Percentiles rank a stretch among this genome's conserved stretches.
Evolutionary conservation across 2,888 invertebrate genomes (phyloP).

Genomic region (Himalopsyche anomala): DNA sequence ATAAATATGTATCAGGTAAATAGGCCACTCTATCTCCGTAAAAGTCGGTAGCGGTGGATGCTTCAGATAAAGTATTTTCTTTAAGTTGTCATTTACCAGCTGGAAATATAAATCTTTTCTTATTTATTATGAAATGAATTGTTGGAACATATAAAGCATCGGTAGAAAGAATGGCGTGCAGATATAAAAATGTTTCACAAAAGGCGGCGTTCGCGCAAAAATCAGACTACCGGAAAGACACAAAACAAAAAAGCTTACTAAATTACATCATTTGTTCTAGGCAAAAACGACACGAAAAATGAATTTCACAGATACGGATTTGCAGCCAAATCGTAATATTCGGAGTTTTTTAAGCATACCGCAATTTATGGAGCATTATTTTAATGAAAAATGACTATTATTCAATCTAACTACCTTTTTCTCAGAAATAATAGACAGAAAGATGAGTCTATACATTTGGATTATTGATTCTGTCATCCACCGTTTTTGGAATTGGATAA

Average conservation of each 20-base stretch:
- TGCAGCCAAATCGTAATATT: background rate
- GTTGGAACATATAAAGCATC: background rate
- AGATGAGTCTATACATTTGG: too few relatives aligned
- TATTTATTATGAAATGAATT: constrained; percentile 41
- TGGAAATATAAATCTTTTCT: constrained; percentile 31
- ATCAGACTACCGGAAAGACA: constrained; percentile 7
- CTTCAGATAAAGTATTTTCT: background rate
- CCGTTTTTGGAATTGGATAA: too few relatives aligned
- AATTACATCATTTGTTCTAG: constrained; percentile 40
- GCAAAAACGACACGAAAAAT: constrained; percentile 14
- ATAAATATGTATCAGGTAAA: constrained; percentile 37
- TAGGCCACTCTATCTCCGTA: background rate
- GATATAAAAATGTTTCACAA: constrained; percentile 5
- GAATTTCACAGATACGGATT: background rate
- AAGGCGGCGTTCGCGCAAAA: constrained; percentile 16
- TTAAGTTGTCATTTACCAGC: constrained; percentile 23
- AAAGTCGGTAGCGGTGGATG: constrained; percentile 4
- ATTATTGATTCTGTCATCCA: too few relatives aligned
- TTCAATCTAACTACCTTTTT: too few relatives aligned
- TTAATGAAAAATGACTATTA: too few relatives aligned
- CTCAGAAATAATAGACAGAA: too few relatives aligned
- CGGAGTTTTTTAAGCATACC: too few relatives aligned
- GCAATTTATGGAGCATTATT: too few relatives aligned
- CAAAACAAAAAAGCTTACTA: constrained; percentile 21
- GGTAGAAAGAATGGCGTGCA: background rate